Base-by-base conservation (phyloP, 2,888 invertebrate species). In the Tubulanus polymorphus region DNA sequence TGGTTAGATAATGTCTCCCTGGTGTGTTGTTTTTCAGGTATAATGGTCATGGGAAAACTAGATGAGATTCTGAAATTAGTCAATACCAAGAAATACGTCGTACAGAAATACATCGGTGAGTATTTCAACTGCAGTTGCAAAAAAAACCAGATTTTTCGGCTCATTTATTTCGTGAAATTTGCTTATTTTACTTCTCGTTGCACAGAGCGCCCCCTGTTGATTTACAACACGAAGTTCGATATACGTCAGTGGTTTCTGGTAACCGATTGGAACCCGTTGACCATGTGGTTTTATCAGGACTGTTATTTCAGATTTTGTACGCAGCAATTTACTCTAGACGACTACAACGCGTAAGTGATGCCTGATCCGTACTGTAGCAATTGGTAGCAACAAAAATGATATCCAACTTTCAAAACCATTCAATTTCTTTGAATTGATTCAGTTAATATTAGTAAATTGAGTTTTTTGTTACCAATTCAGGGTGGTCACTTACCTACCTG, bases 241-340 rank as follows among this genome's bases (percentile, higher is more conserved):
- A 93, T 94, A 66, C 85, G 94, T 3, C 94, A 94, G 79, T 94
- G 94, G 94, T 94, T 94, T 80, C 81, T 94, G 61, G 88, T 94
- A 27, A 92, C 93, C 0, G 90, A 88, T 75, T 89, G 91, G 71
- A 90, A 92, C 73, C 94, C 94, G 0, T 80, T 94, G 32, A 89
- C 90, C 0, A 86, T 94, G 59, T 94, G 93, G 92, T 87, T 94
- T 83, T 94, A 93, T 82, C 89, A 88, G 74, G 93, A 93, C 73
- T 90, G 91, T 75, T 95, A 95, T 75, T 80, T 94, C 62, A 84
- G 95, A 55, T 95, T 95, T 80, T 93, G 93, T 78, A 90, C 79
- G 8, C 74, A 78, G 60, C 69, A 78, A 54, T 95, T 90, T 79
- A 88, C 86, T 67, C 81, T 95, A 55, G 86, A 86, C 32, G 89